These are phyloP conservation scores for Cossypha dichroa DNA, from an alignment of 2,797 vertebrate species.

Conservation along the genomic window DNA sequence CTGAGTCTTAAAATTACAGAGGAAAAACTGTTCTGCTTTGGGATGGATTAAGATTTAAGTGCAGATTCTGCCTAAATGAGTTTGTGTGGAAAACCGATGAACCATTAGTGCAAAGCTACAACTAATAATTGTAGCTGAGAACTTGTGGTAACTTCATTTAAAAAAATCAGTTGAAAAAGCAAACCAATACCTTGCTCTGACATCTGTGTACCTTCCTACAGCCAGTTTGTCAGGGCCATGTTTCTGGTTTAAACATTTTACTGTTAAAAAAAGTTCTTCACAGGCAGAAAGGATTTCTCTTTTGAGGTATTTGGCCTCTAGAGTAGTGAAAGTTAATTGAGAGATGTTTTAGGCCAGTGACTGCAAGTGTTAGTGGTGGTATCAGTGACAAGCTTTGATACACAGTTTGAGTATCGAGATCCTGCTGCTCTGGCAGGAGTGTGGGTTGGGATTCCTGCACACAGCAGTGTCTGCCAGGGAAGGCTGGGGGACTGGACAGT, in stretches of 20 bases:
- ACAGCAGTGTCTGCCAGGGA: neutral
- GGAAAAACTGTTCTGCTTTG: neutral
- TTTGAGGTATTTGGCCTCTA: neutral
- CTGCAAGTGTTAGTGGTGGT: fast-evolving
- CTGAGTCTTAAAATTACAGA: neutral
- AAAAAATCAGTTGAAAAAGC: neutral
- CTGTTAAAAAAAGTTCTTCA: neutral
- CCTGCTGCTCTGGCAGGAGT: neutral
- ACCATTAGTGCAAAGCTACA: neutral
- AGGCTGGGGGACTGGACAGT: fast-evolving
- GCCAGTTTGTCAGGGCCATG: fast-evolving
- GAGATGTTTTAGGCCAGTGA: neutral
- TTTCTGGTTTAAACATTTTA: neutral
- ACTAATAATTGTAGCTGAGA: neutral
- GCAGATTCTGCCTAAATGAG: neutral
- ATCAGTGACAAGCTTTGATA: neutral
- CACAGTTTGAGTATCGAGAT: neutral
- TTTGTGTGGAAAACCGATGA: neutral
- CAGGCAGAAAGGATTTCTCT: neutral
- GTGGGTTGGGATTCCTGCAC: neutral
- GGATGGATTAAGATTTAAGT: neutral
- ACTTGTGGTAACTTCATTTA: neutral
- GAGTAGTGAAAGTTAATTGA: neutral
- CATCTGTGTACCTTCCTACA: neutral
- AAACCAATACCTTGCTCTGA: neutral